Conservation (phyloP, 2,113 vertebrate genomes). For the Machaerirhynchus nigripectus region DNA sequence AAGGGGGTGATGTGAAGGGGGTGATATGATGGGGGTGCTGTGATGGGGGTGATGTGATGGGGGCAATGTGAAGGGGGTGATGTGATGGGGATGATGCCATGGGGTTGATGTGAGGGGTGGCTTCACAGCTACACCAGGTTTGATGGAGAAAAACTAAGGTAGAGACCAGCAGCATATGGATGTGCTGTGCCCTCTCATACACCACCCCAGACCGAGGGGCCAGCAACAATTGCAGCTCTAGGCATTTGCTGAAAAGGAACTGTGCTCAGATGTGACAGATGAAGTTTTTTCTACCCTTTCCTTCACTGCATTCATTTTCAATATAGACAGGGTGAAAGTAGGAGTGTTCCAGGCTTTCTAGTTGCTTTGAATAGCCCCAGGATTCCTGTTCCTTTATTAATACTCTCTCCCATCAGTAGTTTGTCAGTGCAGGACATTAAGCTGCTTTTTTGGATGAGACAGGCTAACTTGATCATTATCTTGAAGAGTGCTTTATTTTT, state of each 20-base stretch:
- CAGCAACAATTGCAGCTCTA: neutral
- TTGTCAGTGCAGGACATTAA: neutral
- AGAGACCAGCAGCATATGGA: accelerated
- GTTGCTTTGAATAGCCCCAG: neutral
- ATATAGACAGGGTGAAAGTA: neutral
- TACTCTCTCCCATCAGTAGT: neutral
- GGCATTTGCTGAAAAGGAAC: accelerated
- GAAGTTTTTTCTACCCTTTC: neutral
- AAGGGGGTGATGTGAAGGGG: accelerated
- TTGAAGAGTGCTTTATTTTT: neutral
- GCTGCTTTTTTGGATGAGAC: neutral
- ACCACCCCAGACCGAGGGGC: neutral
- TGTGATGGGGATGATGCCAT: neutral
- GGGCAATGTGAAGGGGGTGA: no score
- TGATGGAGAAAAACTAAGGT: neutral
- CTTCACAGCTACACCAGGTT: neutral
- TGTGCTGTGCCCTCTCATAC: accelerated
- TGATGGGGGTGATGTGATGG: accelerated
- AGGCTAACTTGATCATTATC: neutral
- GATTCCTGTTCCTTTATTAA: neutral
- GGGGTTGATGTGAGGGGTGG: neutral
- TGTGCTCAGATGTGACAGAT: neutral
- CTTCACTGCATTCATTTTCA: neutral
- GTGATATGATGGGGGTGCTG: neutral
- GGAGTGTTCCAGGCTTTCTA: neutral